These are phyloP conservation scores for Autographa gamma DNA, from an alignment of 2,888 invertebrate species.

Conservation along the genomic window DNA sequence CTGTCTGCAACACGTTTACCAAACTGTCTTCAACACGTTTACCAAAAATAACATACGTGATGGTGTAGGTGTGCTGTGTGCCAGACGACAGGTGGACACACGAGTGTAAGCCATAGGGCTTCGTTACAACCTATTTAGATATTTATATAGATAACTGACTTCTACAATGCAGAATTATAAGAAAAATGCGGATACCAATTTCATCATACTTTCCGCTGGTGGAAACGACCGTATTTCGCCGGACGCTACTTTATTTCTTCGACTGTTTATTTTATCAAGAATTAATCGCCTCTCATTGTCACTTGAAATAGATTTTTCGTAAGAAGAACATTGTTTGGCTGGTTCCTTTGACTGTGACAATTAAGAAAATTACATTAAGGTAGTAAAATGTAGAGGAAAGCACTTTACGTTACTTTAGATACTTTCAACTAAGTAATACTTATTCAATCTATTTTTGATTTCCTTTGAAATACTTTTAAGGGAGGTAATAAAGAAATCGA, in stretches of 20 bases:
- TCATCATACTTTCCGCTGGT: constrained; percentile 77
- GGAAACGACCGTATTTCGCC: constrained; percentile 80
- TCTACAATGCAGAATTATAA: too few species aligned
- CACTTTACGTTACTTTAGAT: neutral
- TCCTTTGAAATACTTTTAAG: neutral
- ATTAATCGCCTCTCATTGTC: constrained; percentile 71
- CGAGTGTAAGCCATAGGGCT: too few species aligned
- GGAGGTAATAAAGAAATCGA: neutral
- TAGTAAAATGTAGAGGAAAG: neutral
- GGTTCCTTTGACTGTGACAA: constrained; percentile 66
- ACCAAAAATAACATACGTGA: neutral
- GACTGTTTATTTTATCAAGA: constrained; percentile 79
- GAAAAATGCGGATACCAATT: constrained; percentile 69
- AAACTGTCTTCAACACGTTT: neutral
- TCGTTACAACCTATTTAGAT: too few species aligned
- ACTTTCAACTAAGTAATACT: neutral
- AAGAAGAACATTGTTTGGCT: constrained; percentile 70
- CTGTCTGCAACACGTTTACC: too few species aligned
- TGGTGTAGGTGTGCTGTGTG: too few species aligned
- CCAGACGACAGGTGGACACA: too few species aligned
- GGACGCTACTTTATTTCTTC: constrained; percentile 80
- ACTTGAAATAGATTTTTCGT: constrained; percentile 71
- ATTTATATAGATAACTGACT: too few species aligned
- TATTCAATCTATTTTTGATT: neutral
- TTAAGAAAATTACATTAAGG: neutral